Percentiles rank a stretch among this genome's conserved stretches.
Conservation (phyloP, 2,888 invertebrate genomes). For the Polietes domitor region DNA sequence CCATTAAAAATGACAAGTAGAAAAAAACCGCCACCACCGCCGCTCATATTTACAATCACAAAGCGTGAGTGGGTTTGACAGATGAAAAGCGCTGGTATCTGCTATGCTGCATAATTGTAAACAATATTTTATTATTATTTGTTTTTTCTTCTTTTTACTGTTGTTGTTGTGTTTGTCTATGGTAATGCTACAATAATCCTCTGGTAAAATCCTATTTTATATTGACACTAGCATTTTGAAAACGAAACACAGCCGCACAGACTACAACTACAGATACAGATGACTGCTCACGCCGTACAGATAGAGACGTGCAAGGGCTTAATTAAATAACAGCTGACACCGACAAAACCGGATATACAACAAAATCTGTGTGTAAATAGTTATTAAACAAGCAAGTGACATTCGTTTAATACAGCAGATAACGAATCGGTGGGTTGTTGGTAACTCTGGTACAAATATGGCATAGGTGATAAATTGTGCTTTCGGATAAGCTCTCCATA, state of each 20-base stretch:
- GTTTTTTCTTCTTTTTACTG: too few relatives aligned
- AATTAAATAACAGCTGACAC: conserved; percentile 45
- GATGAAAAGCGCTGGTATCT: background rate
- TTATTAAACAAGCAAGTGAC: conserved; percentile 14
- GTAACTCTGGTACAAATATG: too few relatives aligned
- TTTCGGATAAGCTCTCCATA: too few relatives aligned
- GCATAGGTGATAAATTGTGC: too few relatives aligned
- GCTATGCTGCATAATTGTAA: conserved; percentile 37
- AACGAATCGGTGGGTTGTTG: background rate
- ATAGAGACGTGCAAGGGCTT: conserved; percentile 25
- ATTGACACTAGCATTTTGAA: conserved; percentile 52
- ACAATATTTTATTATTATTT: conserved; percentile 33
- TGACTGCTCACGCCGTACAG: background rate
- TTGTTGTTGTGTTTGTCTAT: conserved; percentile 32
- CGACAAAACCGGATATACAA: conserved; percentile 20
- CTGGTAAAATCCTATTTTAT: conserved; percentile 58
- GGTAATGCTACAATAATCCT: conserved; percentile 60
- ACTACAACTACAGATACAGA: background rate
- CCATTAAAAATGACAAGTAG: background rate
- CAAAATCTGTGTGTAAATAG: conserved; percentile 27
- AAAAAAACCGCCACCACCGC: background rate
- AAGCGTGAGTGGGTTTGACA: background rate
- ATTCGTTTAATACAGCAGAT: background rate
- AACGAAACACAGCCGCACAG: background rate
- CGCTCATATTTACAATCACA: background rate